Evolutionary conservation across 2,797 vertebrate species (phyloP), one percentile per base, ranked within the genome.

Genomic region (Channa striata): DNA sequence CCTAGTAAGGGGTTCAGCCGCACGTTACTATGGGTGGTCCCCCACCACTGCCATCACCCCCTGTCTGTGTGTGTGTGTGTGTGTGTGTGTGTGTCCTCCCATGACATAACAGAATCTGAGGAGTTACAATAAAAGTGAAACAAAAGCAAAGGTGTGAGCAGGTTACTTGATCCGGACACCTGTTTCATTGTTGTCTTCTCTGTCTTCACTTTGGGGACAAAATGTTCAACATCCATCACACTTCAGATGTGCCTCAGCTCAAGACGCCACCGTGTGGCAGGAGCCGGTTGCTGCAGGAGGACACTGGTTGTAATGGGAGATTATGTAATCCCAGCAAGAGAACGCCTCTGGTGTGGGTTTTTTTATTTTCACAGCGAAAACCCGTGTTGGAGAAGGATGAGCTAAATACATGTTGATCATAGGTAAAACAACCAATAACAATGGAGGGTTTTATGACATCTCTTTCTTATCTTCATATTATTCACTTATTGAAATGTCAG

Each of bases 321-420:
- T 90, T 88, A 80, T 66, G 68, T 82, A 89, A 91, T 50, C 7
- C 11, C 8, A 61, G 9, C 6, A 57, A 51, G 40, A 53, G 52
- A 47, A 46, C 25, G 50, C 1, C 2, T 16, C 51, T 39, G 63
- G 17, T 25, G 13, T 25, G 13, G 61, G 51, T 39, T n/a, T n/a
- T n/a, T n/a, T n/a, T n/a, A n/a, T n/a, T n/a, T n/a, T n/a, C n/a
- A n/a, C n/a, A n/a, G n/a, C n/a, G 52, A 48, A 47, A 49, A 17
- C 11, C 34, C 76, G 48, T 25, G 61, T 61, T 58, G 58, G 17
- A 6, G 36, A 51, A 37, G 34, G 5, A 25, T 23, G 14, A 13
- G 6, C 8, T 25, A 39, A 34, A 19, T 42, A 2, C n/a, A 2
- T 5, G 16, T 43, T 30, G 17, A 11, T 19, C 6, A 17, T 2